These are phyloP conservation scores for Andrena cerasifolii DNA, from an alignment of 1,140 invertebrate species.

Conservation along the genomic window DNA sequence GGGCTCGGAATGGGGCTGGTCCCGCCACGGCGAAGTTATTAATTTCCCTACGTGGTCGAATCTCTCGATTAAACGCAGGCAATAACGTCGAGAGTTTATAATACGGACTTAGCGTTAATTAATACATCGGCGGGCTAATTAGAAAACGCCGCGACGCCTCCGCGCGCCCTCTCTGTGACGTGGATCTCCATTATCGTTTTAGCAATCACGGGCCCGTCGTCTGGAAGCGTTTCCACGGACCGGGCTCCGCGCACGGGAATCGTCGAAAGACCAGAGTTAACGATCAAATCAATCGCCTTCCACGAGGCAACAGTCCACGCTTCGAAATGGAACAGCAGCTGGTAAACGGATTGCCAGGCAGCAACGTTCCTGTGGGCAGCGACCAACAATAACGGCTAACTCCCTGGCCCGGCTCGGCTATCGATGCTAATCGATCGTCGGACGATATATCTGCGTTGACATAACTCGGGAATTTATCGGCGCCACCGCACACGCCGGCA, in stretches of 20 bases:
- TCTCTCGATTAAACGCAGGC: constrained; percentile 63
- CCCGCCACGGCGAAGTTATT: constrained; percentile 63
- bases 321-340: constrained; percentile 31
- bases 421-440: constrained; percentile 76
- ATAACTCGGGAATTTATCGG: constrained; percentile 78
- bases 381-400: constrained; percentile 66
- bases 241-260: not conserved
- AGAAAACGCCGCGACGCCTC: not conserved
- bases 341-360: constrained; percentile 65
- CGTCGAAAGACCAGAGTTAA: not conserved
- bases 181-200: not conserved
- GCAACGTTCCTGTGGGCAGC: constrained; percentile 55
- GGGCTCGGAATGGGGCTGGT: constrained; percentile 52
- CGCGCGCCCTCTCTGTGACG: no score
- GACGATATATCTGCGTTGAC: constrained; percentile 76
- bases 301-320: not conserved
- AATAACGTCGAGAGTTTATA: constrained; percentile 55
- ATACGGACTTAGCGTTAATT: constrained; percentile 56
- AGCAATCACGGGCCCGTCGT: no score
- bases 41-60: constrained; percentile 58
- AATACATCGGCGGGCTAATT: constrained; percentile 47
- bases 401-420: constrained; percentile 67
- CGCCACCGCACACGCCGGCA: constrained; percentile 68
- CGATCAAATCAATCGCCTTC: constrained; percentile 9
- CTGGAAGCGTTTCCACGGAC: not conserved